These are phyloP conservation scores for Aquatica leii DNA, from an alignment of 2,888 invertebrate species.

Conservation along the genomic window DNA sequence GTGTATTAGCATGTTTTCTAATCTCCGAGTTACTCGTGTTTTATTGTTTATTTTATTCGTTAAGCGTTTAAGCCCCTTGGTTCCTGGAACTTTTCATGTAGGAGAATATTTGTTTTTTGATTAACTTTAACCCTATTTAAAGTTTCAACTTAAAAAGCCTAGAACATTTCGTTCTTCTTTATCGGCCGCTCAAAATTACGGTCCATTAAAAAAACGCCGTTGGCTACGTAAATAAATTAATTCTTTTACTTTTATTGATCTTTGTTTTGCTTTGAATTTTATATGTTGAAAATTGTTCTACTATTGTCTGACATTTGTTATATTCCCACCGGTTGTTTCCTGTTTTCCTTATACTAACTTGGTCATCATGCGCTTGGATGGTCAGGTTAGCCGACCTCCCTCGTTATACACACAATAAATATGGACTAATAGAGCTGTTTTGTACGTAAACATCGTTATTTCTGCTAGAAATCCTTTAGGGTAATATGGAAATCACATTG, in stretches of 20 bases:
- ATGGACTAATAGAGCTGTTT: constrained; percentile 59
- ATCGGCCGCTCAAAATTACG: background rate
- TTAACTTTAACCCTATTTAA: constrained; percentile 27
- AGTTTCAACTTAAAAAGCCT: constrained; percentile 20
- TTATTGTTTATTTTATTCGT: constrained; percentile 44
- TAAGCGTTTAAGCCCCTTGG: constrained; percentile 37
- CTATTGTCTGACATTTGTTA: constrained; percentile 47
- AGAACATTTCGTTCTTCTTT: background rate
- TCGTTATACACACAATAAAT: constrained; percentile 59
- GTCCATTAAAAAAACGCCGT: constrained; percentile 15
- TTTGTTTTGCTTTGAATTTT: constrained; percentile 23
- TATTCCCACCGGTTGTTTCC: constrained; percentile 53
- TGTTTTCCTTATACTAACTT: constrained; percentile 52
- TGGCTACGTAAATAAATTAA: constrained; percentile 21
- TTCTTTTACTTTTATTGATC: constrained; percentile 25
- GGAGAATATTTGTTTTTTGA: constrained; percentile 29
- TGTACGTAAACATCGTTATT: constrained; percentile 59
- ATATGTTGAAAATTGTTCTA: constrained; percentile 26
- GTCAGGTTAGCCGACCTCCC: constrained; percentile 50
- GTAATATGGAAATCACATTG: constrained; percentile 38
- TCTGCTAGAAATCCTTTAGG: constrained; percentile 53
- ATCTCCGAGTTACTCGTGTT: constrained; percentile 40
- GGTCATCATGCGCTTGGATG: constrained; percentile 54
- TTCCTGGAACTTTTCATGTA: constrained; percentile 20
- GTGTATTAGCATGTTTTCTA: constrained; percentile 47